These are phyloP conservation scores for Trichogramma evanescens DNA, from an alignment of 2,888 invertebrate species.

Conservation along the genomic window DNA sequence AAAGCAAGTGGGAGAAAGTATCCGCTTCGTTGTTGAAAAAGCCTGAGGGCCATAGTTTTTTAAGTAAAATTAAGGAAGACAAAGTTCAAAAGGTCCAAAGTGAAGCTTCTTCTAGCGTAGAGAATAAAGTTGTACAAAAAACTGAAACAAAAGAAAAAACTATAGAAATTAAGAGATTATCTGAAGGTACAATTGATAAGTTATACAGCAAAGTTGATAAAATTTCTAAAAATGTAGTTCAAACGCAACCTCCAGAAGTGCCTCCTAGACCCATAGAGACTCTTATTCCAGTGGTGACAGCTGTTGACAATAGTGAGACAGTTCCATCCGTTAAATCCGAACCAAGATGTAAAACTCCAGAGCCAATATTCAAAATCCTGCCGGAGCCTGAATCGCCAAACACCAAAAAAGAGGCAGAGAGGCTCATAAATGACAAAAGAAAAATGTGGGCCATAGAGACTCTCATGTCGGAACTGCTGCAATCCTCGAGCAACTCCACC, in stretches of 20 bases:
- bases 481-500: slow-evolving; percentile 25
- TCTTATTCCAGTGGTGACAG: background rate
- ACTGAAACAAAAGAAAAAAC: background rate
- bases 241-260: slow-evolving; percentile 2
- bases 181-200: slow-evolving; percentile 5
- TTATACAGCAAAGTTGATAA: slow-evolving; percentile 10
- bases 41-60: slow-evolving; percentile 2
- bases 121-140: background rate
- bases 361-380: background rate
- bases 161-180: background rate
- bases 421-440: slow-evolving; percentile 33
- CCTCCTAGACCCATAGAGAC: background rate
- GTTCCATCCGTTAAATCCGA: no score
- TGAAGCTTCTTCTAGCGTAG: slow-evolving; percentile 1
- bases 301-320: no score
- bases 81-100: slow-evolving; percentile 9
- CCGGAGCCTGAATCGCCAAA: background rate
- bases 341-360: no score
- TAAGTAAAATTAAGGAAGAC: slow-evolving; percentile 20
- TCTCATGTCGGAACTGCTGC: slow-evolving; percentile 36
- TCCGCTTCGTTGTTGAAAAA: background rate
- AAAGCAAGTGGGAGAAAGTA: slow-evolving; percentile 17
- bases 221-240: slow-evolving; percentile 10
- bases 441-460: slow-evolving; percentile 42
- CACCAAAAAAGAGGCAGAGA: slow-evolving; percentile 11